Evolutionary conservation across 1,140 invertebrate species (phyloP).

Genomic region (Dreissena polymorpha): DNA sequence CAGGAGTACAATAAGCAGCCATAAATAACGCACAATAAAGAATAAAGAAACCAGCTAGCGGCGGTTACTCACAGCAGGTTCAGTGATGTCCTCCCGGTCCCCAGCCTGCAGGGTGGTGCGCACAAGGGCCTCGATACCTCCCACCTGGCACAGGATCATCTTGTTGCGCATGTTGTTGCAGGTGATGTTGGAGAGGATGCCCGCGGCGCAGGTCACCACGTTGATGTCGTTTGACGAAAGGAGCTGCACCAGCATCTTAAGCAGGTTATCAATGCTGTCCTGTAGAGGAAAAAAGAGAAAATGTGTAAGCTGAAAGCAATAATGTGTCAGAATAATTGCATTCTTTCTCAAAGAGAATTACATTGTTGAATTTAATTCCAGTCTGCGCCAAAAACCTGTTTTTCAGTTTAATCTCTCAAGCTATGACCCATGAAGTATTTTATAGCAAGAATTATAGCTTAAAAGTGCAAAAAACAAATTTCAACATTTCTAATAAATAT

Average conservation of each 20-base stretch:
- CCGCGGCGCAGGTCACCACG: slow-evolving; percentile 96
- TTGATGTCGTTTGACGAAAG: slow-evolving; percentile 93
- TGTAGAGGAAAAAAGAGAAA: slow-evolving; percentile 75
- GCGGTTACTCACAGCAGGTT: slow-evolving; percentile 88
- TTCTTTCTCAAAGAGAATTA: too few relatives aligned
- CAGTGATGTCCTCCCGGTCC: slow-evolving; percentile 98
- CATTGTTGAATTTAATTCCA: too few relatives aligned
- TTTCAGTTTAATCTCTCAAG: too few relatives aligned
- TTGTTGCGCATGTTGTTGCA: slow-evolving; percentile 99
- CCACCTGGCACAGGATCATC: slow-evolving; percentile 93
- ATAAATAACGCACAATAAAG: too few relatives aligned
- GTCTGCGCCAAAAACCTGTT: too few relatives aligned
- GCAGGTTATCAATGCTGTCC: slow-evolving; percentile 91
- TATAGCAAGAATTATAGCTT: too few relatives aligned
- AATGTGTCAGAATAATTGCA: too few relatives aligned
- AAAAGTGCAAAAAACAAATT: too few relatives aligned
- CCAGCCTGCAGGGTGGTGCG: slow-evolving; percentile 96
- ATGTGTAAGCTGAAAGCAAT: background rate
- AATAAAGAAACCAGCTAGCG: background rate
- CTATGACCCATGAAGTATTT: too few relatives aligned
- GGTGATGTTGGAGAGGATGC: slow-evolving; percentile 98
- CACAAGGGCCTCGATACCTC: slow-evolving; percentile 97
- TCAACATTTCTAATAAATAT: too few relatives aligned
- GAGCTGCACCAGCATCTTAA: slow-evolving; percentile 95
- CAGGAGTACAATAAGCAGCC: too few relatives aligned